Evolutionary conservation across 2,888 invertebrate genomes (phyloP).

Genomic region (Ophion ellenae): DNA sequence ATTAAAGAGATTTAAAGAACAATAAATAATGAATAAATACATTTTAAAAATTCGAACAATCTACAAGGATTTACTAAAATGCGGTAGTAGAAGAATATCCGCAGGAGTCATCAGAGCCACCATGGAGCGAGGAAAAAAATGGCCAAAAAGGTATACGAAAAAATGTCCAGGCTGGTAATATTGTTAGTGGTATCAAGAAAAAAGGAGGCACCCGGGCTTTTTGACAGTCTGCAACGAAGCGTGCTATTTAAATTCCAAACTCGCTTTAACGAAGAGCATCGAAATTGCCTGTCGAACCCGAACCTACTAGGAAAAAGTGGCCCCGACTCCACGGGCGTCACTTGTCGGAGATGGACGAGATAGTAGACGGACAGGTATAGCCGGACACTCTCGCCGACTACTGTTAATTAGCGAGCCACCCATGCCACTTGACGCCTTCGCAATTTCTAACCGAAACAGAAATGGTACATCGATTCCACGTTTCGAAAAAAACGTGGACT

Average conservation of each 20-base stretch:
- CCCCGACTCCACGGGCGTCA: slow-evolving; percentile 41
- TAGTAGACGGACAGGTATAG: slow-evolving; percentile 15
- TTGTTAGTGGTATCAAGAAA: no score
- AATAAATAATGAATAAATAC: no score
- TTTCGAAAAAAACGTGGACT: neutral
- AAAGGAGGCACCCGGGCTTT: neutral
- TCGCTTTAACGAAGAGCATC: slow-evolving; percentile 67
- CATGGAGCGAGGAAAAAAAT: no score
- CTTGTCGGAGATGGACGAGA: slow-evolving; percentile 49
- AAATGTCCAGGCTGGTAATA: no score
- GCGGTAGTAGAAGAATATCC: no score
- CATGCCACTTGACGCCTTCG: slow-evolving; percentile 22
- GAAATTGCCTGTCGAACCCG: slow-evolving; percentile 69
- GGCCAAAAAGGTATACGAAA: no score
- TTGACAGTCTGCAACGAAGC: slow-evolving; percentile 59
- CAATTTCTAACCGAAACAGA: slow-evolving; percentile 8
- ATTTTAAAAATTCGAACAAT: no score
- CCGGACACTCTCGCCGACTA: slow-evolving; percentile 33
- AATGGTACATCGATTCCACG: neutral
- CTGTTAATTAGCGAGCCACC: slow-evolving; percentile 53
- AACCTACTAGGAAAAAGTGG: slow-evolving; percentile 39
- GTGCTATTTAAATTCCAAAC: slow-evolving; percentile 69
- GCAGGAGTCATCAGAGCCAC: no score
- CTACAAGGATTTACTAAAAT: no score
- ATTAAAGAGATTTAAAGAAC: no score